Base-by-base conservation (phyloP, 2,797 vertebrate species). In the Pogoniulus pusillus region DNA sequence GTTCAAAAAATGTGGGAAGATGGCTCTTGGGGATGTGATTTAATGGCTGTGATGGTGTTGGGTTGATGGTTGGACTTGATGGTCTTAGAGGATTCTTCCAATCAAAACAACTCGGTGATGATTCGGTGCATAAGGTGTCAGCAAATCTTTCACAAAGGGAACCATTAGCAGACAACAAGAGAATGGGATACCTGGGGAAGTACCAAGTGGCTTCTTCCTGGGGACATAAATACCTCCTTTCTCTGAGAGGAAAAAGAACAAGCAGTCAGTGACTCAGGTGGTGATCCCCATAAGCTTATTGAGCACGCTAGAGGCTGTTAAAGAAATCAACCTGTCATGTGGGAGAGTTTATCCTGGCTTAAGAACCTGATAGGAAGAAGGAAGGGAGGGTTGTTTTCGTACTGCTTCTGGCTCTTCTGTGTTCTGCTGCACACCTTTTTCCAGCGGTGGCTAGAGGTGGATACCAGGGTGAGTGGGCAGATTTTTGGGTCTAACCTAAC, bases 41-140 rank as follows among this genome's bases (percentile, higher is more conserved):
- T 43, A 43, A 43, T 43, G 41, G 41, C 17, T 17, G 8, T 19
- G 41, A 17, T 43, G 41, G 41, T 43, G 17, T 43, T 43, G 41
- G 39, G 15, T 39, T 39, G 39, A 43, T 43, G 18, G 41, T 43
- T 43, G 41, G 41, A 43, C 41, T 43, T 43, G 41, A 43, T 43
- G 41, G 18, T 43, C 17, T 43, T 43, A 43, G 41, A 43, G 41
- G 41, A 18, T 18, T 43, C 16, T 43, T 19, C 17, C 41, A 43
- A 17, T 8, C 41, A 18, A 43, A 43, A 43, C 41, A 43, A 16
- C 41, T 43, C 17, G n/a, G n/a, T 43, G 41, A 16, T 43, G 41
- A 43, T 71, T 59, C 73, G 58, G n/a, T 3, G 3, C 0, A 0
- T 16, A 73, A n/a, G 0, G 0, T n/a, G 23, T 54, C 9, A 4